A percentile compares a stretch with the other conserved stretches of the same genome.
Conservation (phyloP, 2,113 vertebrate species). For the Chroicocephalus ridibundus region DNA sequence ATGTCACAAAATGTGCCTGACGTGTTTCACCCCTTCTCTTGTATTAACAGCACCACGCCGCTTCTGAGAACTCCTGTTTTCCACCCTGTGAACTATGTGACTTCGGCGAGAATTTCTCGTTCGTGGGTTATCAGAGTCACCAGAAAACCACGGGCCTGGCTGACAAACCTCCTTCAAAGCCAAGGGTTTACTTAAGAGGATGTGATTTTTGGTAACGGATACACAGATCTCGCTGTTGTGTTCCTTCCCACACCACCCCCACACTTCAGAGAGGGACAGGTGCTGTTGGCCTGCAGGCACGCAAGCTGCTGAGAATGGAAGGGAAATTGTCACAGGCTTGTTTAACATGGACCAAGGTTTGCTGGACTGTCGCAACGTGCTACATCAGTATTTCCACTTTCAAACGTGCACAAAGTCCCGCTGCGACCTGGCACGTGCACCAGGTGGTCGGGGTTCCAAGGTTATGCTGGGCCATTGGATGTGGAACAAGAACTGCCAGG, state of each 20-base stretch:
- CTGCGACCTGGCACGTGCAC: fast-evolving
- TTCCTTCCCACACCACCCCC: neutral
- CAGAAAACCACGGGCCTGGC: neutral
- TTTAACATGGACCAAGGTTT: too few species aligned
- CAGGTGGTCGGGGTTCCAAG: neutral
- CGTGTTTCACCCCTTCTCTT: neutral
- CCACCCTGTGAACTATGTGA: neutral
- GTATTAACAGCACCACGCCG: neutral
- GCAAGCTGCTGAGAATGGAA: neutral
- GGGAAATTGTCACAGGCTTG: fast-evolving
- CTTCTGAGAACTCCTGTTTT: neutral
- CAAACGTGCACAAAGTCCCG: fast-evolving
- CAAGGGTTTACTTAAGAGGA: neutral
- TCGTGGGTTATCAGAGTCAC: neutral
- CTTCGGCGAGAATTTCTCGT: neutral
- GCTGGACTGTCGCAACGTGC: fast-evolving
- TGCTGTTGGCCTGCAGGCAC: fast-evolving
- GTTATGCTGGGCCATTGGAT: neutral
- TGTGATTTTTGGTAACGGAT: neutral
- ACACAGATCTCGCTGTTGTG: fast-evolving
- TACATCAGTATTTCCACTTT: too few species aligned
- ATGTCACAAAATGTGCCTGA: neutral
- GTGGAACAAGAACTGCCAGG: neutral
- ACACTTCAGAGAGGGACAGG: fast-evolving
- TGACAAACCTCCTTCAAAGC: neutral